A percentile compares a stretch with the other conserved stretches of the same genome.
These are phyloP conservation scores for Eleginops maclovinus DNA, from an alignment of 2,113 vertebrate species.

Conservation along the genomic window DNA sequence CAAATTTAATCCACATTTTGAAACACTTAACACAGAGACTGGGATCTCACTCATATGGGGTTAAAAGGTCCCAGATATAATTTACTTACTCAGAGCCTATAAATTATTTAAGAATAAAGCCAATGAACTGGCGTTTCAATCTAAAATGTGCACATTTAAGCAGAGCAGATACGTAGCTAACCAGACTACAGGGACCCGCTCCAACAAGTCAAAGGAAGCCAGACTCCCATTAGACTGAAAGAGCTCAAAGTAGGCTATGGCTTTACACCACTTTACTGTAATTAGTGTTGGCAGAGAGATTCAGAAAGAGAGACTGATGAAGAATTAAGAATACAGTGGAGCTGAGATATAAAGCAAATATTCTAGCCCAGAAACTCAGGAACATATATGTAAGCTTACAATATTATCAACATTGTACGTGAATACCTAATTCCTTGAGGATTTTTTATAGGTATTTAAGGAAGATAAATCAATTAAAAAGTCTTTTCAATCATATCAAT, in stretches of 20 bases:
- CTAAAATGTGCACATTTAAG: slow-evolving; percentile 52
- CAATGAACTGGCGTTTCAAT: slow-evolving; percentile 36
- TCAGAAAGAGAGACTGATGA: slow-evolving; percentile 48
- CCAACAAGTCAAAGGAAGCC: slow-evolving; percentile 62
- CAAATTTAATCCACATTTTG: slow-evolving; percentile 39
- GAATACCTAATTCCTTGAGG: not conserved
- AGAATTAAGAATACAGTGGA: slow-evolving; percentile 40
- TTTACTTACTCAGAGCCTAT: slow-evolving; percentile 48
- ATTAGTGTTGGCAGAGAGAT: slow-evolving; percentile 61
- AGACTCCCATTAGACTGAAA: slow-evolving; percentile 65
- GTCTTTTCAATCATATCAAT: not conserved
- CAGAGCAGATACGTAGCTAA: slow-evolving; percentile 48
- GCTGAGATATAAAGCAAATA: slow-evolving; percentile 31
- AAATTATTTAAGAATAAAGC: slow-evolving; percentile 55
- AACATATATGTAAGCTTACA: not conserved
- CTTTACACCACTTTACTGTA: slow-evolving; percentile 66
- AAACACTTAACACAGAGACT: slow-evolving; percentile 19
- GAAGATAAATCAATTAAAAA: too few species aligned
- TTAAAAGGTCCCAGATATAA: slow-evolving; percentile 58
- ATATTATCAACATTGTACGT: too few species aligned
- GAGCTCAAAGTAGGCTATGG: slow-evolving; percentile 55
- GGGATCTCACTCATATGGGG: slow-evolving; percentile 29
- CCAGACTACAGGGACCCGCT: slow-evolving; percentile 58
- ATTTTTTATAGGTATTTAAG: not conserved
- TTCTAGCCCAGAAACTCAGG: slow-evolving; percentile 14